These are phyloP conservation scores for Glyptemys insculpta DNA, from an alignment of 2,797 vertebrate genomes.

Conservation along the genomic window DNA sequence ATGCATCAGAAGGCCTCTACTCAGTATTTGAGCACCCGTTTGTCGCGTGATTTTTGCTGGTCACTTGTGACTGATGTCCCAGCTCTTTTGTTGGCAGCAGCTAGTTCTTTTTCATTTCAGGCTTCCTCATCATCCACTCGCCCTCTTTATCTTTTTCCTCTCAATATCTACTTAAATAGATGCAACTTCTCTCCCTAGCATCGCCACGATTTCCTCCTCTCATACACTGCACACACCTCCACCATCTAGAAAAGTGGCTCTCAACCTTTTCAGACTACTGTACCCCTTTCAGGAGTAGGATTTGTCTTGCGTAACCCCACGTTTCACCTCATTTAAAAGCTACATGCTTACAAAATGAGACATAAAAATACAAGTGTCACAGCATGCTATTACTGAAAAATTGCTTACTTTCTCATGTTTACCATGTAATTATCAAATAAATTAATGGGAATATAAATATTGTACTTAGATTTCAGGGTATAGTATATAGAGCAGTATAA, in stretches of 20 bases:
- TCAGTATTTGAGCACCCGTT: neutral
- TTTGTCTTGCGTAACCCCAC: too few relatives aligned
- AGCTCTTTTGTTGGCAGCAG: neutral
- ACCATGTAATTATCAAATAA: too few relatives aligned
- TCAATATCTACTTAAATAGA: neutral
- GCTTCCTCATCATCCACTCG: neutral
- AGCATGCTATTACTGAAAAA: too few relatives aligned
- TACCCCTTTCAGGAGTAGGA: too few relatives aligned
- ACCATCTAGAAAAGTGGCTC: neutral
- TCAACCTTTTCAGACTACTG: neutral
- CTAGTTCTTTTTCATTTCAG: neutral
- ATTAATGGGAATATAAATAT: too few relatives aligned
- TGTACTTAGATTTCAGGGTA: too few relatives aligned
- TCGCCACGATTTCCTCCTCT: neutral
- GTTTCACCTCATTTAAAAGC: too few relatives aligned
- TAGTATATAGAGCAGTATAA: too few relatives aligned
- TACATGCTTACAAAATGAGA: too few relatives aligned
- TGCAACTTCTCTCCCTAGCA: neutral
- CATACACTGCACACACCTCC: accelerated
- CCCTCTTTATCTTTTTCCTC: neutral
- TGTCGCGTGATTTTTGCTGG: neutral
- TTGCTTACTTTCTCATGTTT: too few relatives aligned
- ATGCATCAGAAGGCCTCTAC: neutral
- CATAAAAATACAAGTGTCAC: too few relatives aligned
- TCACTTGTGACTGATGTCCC: neutral